Evolutionary conservation across 2,888 invertebrate species (phyloP).

Genomic region (Eilema caniola): DNA sequence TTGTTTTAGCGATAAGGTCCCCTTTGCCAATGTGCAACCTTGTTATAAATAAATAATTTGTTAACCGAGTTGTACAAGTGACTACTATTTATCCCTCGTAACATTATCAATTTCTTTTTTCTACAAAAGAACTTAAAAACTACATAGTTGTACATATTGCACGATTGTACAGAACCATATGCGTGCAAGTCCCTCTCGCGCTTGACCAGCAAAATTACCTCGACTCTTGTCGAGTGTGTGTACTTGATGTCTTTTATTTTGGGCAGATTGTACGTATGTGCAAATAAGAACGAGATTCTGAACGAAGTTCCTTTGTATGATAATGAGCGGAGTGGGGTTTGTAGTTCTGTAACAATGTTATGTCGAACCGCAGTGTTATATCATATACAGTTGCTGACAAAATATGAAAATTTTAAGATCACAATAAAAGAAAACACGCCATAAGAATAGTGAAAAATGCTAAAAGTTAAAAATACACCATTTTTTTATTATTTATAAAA

Average conservation of each 20-base stretch:
- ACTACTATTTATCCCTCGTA: too few relatives aligned
- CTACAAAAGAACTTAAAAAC: too few relatives aligned
- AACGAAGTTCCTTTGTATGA: conserved; percentile 3
- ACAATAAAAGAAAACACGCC: too few relatives aligned
- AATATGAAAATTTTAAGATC: too few relatives aligned
- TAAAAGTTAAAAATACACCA: too few relatives aligned
- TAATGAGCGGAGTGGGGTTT: neutral
- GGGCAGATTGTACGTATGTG: conserved; percentile 13
- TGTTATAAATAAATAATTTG: too few relatives aligned
- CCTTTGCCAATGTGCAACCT: too few relatives aligned
- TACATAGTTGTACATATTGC: neutral
- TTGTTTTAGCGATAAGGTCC: too few relatives aligned
- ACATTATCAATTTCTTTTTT: too few relatives aligned
- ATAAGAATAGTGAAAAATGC: too few relatives aligned
- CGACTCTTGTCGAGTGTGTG: conserved; percentile 32
- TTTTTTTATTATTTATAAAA: too few relatives aligned
- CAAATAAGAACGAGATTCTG: conserved; percentile 20
- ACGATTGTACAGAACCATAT: neutral
- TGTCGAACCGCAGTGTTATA: neutral
- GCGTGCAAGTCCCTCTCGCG: neutral
- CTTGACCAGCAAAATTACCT: conserved; percentile 19
- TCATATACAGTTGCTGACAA: neutral
- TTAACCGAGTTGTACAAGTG: too few relatives aligned
- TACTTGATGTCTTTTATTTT: conserved; percentile 27
- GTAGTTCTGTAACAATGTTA: neutral